These are phyloP conservation scores for Microhierax caerulescens DNA, from an alignment of 2,797 vertebrate genomes.

Conservation along the genomic window DNA sequence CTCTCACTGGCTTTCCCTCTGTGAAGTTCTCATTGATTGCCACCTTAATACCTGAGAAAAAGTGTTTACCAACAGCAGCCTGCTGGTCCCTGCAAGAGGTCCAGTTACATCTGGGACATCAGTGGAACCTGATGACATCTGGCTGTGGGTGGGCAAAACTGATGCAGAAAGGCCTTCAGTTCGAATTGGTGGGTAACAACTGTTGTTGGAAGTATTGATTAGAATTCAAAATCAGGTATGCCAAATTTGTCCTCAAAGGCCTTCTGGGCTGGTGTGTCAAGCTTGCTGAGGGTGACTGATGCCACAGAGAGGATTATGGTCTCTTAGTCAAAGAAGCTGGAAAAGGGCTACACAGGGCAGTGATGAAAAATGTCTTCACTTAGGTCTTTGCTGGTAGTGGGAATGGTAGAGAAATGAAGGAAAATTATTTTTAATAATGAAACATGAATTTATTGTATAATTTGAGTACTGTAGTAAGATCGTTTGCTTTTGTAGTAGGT, in stretches of 20 bases:
- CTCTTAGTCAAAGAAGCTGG: not conserved
- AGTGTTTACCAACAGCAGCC: not conserved
- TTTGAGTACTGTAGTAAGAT: not conserved
- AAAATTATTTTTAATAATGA: not conserved
- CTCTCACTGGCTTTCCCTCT: not conserved
- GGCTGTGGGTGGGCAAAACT: not conserved
- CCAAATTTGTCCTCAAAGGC: not conserved
- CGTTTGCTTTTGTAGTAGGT: constrained; percentile 18
- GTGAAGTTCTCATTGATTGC: not conserved
- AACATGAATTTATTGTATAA: not conserved
- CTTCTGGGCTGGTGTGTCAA: not conserved
- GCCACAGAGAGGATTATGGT: constrained; percentile 11
- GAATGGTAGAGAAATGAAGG: not conserved
- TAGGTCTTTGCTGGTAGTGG: not conserved
- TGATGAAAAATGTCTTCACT: not conserved
- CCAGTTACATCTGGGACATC: not conserved
- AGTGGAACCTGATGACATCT: constrained; percentile 1
- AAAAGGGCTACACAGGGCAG: not conserved
- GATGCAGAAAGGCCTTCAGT: not conserved
- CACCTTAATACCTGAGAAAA: not conserved
- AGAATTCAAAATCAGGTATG: not conserved
- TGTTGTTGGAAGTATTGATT: not conserved
- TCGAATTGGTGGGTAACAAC: not conserved
- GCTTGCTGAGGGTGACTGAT: not conserved
- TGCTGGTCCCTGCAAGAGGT: not conserved